phyloP scores from a whole-genome alignment of 2,888 invertebrate genomes.

The Seira musarum region DNA sequence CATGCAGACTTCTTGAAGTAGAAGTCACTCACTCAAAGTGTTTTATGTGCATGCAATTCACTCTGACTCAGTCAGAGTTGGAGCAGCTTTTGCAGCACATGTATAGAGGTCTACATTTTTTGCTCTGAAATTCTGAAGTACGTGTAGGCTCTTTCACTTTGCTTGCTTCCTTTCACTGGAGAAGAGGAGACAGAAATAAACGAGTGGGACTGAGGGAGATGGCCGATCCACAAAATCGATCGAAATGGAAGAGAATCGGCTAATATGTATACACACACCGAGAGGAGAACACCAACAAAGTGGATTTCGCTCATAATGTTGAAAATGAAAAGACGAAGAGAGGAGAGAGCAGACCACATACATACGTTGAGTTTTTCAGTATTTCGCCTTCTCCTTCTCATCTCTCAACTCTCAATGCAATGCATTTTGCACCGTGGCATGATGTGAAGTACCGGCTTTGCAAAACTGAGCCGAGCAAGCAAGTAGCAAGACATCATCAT shows the following conservation, averaged over 20 bases:
- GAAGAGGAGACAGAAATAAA: constrained; percentile 15
- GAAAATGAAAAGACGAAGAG: neutral
- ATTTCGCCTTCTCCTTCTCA: too few species aligned
- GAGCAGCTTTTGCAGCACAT: too few species aligned
- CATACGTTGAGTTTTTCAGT: too few species aligned
- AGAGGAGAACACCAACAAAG: constrained; percentile 15
- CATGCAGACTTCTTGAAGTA: neutral
- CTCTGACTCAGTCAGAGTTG: neutral
- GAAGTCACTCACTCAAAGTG: constrained; percentile 2
- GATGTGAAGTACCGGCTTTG: too few species aligned
- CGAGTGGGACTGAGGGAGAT: constrained; percentile 60
- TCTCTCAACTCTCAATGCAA: too few species aligned
- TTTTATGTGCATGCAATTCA: neutral
- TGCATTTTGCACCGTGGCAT: too few species aligned
- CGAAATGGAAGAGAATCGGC: constrained; percentile 69
- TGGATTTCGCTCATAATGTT: neutral
- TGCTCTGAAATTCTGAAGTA: too few species aligned
- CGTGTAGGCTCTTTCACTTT: too few species aligned
- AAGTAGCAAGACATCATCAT: too few species aligned
- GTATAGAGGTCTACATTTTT: too few species aligned
- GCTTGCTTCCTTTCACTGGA: neutral
- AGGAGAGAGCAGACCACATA: neutral
- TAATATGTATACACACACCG: constrained; percentile 38
- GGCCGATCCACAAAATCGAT: constrained; percentile 70
- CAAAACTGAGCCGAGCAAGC: too few species aligned